Evolutionary conservation across 2,888 invertebrate genomes (phyloP).

Genomic region (Lysandra bellargus): DNA sequence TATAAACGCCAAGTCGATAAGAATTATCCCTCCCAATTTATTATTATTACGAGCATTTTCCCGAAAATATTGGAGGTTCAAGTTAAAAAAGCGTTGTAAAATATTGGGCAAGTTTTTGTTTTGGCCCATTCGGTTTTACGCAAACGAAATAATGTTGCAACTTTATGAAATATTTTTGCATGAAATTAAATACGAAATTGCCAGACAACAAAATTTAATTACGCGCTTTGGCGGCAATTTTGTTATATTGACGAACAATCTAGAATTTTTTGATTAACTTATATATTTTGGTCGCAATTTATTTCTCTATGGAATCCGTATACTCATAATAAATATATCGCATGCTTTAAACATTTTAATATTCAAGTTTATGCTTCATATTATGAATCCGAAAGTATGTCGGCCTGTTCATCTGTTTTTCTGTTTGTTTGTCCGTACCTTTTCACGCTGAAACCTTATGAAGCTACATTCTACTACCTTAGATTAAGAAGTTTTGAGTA

Average conservation of each 20-base stretch:
- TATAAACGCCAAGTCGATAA: conserved; percentile 11
- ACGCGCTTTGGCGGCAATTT: not conserved
- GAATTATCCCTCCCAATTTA: conserved; percentile 14
- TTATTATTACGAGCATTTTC: not conserved
- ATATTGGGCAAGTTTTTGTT: not conserved
- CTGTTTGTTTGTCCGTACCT: too few relatives aligned
- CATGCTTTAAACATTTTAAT: too few relatives aligned
- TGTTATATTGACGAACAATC: not conserved
- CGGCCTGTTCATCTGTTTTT: too few relatives aligned
- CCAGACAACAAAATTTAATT: conserved; percentile 4
- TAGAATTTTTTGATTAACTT: not conserved
- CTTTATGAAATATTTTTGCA: not conserved
- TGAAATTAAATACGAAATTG: not conserved
- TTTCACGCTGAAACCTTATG: too few relatives aligned
- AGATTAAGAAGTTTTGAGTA: too few relatives aligned
- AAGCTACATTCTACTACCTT: too few relatives aligned
- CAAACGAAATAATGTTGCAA: conserved; percentile 5
- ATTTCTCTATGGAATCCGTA: conserved; percentile 5
- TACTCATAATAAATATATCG: not conserved
- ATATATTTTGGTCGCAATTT: not conserved
- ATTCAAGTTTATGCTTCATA: too few relatives aligned
- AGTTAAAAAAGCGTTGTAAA: not conserved
- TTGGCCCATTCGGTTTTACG: not conserved
- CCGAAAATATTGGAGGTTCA: not conserved
- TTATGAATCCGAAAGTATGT: too few relatives aligned